Evolutionary conservation across 2,797 vertebrate genomes (phyloP).

Genomic region (Setipinna tenuifilis): DNA sequence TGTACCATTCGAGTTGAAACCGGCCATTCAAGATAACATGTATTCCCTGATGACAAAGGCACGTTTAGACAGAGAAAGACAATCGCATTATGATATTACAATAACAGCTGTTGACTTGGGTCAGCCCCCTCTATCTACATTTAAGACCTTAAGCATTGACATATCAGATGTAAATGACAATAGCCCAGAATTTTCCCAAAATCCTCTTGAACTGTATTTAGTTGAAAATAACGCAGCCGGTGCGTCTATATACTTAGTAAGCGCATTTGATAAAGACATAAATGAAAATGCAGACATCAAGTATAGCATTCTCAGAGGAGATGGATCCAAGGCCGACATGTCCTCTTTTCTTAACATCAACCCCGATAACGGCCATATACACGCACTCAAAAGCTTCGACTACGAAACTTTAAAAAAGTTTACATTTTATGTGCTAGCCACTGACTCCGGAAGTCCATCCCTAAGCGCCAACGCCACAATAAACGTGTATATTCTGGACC

Average conservation of each 20-base stretch:
- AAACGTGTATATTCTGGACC: conserved; percentile 66
- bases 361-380: conserved; percentile 68
- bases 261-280: conserved; percentile 53
- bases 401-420: conserved; percentile 65
- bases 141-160: conserved; percentile 64
- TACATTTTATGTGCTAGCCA: conserved; percentile 67
- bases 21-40: conserved; percentile 72
- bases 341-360: conserved; percentile 63
- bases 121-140: conserved; percentile 66
- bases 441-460: conserved; percentile 65
- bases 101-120: conserved; percentile 77
- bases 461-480: conserved; percentile 63
- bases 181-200: conserved; percentile 69
- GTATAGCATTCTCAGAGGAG: conserved; percentile 40
- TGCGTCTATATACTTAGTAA: conserved; percentile 53
- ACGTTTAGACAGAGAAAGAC: conserved; percentile 73
- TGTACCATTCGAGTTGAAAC: conserved; percentile 69
- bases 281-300: conserved; percentile 56
- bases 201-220: conserved; percentile 74
- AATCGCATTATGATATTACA: conserved; percentile 71
- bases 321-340: background rate
- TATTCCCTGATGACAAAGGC: conserved; percentile 73
- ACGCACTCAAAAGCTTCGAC: conserved; percentile 66
- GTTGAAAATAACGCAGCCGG: conserved; percentile 76
- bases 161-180: conserved; percentile 84